Percentiles rank a stretch among this genome's conserved stretches.
These are phyloP conservation scores for Murina feae DNA, from an alignment of 2,113 vertebrate genomes.

Conservation along the genomic window DNA sequence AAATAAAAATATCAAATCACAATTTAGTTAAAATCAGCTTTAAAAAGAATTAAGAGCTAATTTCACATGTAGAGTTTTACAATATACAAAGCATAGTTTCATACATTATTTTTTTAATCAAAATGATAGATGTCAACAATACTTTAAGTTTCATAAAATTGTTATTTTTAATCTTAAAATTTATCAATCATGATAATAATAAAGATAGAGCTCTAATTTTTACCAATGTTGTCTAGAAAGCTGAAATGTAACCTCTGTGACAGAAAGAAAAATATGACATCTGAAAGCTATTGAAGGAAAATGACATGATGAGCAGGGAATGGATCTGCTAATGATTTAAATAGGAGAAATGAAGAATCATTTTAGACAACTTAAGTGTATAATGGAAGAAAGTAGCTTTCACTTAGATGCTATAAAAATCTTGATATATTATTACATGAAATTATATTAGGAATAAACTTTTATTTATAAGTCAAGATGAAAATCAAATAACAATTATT, in stretches of 20 bases:
- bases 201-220: conserved; percentile 11
- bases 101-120: neutral
- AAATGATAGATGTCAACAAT: neutral
- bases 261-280: neutral
- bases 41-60: neutral
- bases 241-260: neutral
- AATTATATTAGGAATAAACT: neutral
- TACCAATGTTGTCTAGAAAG: neutral
- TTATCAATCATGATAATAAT: neutral
- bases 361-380: conserved; percentile 1
- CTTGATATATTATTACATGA: neutral
- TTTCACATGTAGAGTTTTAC: neutral
- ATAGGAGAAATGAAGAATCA: neutral
- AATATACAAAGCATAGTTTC: neutral
- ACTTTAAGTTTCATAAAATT: neutral
- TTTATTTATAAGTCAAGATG: neutral
- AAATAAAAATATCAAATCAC: neutral
- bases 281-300: neutral
- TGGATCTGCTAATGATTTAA: neutral
- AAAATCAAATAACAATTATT: conserved; percentile 38
- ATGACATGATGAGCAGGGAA: neutral
- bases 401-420: neutral
- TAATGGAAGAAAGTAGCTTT: neutral
- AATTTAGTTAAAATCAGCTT: neutral
- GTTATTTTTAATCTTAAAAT: neutral